phyloP scores from a whole-genome alignment of 1,140 invertebrate genomes.

The Drosophila athabasca region DNA sequence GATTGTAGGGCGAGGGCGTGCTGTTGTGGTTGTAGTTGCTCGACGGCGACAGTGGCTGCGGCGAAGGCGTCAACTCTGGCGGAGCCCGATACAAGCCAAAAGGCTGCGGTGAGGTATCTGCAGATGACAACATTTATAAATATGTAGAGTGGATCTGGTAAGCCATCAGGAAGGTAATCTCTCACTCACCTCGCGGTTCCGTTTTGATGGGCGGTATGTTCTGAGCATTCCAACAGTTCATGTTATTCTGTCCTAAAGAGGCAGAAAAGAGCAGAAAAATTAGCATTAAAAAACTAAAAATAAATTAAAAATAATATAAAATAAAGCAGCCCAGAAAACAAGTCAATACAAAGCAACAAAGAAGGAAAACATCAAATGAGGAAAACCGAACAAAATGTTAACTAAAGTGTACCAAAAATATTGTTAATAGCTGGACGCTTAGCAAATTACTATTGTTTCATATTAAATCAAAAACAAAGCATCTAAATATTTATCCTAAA shows the following conservation, averaged over 20 bases:
- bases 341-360: neutral
- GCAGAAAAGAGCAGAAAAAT: conserved; percentile 13
- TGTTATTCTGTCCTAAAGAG: conserved; percentile 62
- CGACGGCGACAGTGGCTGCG: conserved; percentile 76
- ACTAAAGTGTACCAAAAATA: too few relatives aligned
- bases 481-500: neutral
- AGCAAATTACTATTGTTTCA: too few relatives aligned
- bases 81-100: conserved; percentile 71
- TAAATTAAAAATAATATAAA: conserved; percentile 3
- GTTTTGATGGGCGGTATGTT: conserved; percentile 81
- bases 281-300: conserved; percentile 6
- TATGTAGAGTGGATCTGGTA: neutral
- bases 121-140: neutral
- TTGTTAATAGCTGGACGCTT: too few relatives aligned
- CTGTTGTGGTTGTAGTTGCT: conserved; percentile 79
- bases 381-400: neutral
- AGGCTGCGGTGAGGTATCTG: conserved; percentile 79
- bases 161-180: neutral
- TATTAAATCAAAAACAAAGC: neutral
- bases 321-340: neutral
- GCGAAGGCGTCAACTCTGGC: conserved; percentile 76
- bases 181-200: conserved; percentile 75
- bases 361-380: neutral
- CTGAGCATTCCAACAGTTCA: conserved; percentile 76
- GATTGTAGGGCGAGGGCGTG: conserved; percentile 76